phyloP scores from a whole-genome alignment of 2,113 vertebrate species.

The Menidia beryllina region DNA sequence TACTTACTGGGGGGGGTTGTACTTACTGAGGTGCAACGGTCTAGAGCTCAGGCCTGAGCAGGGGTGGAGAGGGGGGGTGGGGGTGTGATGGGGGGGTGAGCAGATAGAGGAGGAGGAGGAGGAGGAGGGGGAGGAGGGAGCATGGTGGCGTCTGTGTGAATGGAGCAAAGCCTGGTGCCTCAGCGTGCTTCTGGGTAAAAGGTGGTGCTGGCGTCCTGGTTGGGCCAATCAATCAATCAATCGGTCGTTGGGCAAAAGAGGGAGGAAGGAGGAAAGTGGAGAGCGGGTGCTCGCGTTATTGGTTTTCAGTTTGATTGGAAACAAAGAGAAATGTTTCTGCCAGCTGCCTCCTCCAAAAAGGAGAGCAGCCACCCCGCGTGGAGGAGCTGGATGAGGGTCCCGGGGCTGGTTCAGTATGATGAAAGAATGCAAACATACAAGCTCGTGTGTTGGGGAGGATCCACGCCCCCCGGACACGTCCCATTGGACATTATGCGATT shows the following conservation, averaged over 20 bases:
- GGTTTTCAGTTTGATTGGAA: slow-evolving; percentile 64
- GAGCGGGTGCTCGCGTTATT: slow-evolving; percentile 74
- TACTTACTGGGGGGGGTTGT: slow-evolving; percentile 81
- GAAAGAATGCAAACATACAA: slow-evolving; percentile 46
- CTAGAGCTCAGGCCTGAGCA: slow-evolving; percentile 77
- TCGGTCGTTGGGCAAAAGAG: slow-evolving; percentile 59
- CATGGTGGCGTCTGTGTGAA: slow-evolving; percentile 81
- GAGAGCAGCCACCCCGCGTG: slow-evolving; percentile 51
- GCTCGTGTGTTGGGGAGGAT: too few relatives aligned
- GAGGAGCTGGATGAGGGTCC: slow-evolving; percentile 31
- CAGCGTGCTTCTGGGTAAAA: slow-evolving; percentile 83
- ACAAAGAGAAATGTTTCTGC: slow-evolving; percentile 73
- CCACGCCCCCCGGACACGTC: too few relatives aligned
- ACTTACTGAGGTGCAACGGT: slow-evolving; percentile 84
- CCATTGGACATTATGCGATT: too few relatives aligned
- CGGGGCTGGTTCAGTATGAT: slow-evolving; percentile 38
- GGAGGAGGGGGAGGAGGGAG: slow-evolving; percentile 57
- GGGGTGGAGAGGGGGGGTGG: slow-evolving; percentile 77
- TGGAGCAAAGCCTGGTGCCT: slow-evolving; percentile 86
- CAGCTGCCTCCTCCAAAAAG: slow-evolving; percentile 42
- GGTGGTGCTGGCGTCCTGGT: slow-evolving; percentile 82
- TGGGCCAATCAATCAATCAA: slow-evolving; percentile 70
- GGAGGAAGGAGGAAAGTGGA: slow-evolving; percentile 76
- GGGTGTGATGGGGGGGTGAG: slow-evolving; percentile 80
- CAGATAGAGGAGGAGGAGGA: slow-evolving; percentile 73